phyloP scores from a whole-genome alignment of 1,140 invertebrate genomes.

The Cardiocondyla obscurior region DNA sequence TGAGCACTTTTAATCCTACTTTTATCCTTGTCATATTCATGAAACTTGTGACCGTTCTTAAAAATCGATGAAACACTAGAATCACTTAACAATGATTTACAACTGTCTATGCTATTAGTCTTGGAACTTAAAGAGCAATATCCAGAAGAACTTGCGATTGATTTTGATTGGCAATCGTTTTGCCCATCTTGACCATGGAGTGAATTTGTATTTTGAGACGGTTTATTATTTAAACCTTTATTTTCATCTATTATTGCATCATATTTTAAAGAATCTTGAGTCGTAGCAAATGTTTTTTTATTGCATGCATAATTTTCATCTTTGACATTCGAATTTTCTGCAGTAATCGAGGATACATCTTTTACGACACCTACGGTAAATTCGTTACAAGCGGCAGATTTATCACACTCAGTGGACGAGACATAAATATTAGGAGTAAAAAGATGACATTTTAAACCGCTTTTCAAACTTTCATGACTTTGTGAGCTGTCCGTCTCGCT shows the following conservation, averaged over 20 bases:
- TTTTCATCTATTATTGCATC: not conserved
- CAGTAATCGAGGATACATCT: not conserved
- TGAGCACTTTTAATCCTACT: slow-evolving; percentile 87
- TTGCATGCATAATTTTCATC: not conserved
- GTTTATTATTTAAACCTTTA: not conserved
- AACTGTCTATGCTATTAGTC: slow-evolving; percentile 78
- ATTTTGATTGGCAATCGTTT: slow-evolving; percentile 60
- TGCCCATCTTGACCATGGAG: slow-evolving; percentile 47
- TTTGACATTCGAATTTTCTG: not conserved
- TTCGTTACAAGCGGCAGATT: slow-evolving; percentile 42
- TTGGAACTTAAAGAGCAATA: slow-evolving; percentile 75
- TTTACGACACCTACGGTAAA: not conserved
- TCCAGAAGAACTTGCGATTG: slow-evolving; percentile 53
- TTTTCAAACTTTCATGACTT: slow-evolving; percentile 75
- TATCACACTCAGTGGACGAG: slow-evolving; percentile 56
- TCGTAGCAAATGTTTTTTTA: not conserved
- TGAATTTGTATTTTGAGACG: not conserved
- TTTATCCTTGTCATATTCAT: slow-evolving; percentile 73
- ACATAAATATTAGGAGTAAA: slow-evolving; percentile 59
- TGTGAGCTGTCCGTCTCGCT: slow-evolving; percentile 77
- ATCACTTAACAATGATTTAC: slow-evolving; percentile 76
- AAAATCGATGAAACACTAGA: slow-evolving; percentile 73
- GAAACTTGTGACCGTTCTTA: slow-evolving; percentile 56
- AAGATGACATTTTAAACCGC: slow-evolving; percentile 71
- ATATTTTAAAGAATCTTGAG: not conserved